These are phyloP conservation scores for Cydia splendana DNA, from an alignment of 1,140 invertebrate species.

Conservation along the genomic window DNA sequence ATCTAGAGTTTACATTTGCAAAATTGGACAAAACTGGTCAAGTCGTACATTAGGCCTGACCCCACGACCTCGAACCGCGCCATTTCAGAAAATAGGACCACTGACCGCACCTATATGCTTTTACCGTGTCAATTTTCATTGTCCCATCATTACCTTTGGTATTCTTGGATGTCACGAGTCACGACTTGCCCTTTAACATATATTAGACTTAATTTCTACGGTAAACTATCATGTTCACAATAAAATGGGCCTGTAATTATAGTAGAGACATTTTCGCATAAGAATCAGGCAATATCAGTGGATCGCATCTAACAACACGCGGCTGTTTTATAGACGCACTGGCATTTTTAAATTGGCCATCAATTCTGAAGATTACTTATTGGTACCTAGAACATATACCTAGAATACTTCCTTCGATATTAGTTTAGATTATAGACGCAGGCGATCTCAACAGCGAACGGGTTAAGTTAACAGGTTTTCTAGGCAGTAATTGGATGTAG, in stretches of 20 bases:
- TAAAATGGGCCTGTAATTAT: neutral
- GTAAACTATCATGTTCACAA: neutral
- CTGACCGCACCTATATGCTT: constrained; percentile 45
- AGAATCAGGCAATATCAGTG: neutral
- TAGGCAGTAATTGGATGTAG: constrained; percentile 6
- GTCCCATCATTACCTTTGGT: constrained; percentile 16
- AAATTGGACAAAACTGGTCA: neutral
- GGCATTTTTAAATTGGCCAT: constrained; percentile 10
- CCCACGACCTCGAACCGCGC: constrained; percentile 48
- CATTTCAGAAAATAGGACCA: constrained; percentile 48
- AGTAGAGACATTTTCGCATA: neutral
- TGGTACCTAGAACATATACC: neutral
- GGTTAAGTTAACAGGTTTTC: constrained; percentile 27
- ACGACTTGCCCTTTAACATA: neutral
- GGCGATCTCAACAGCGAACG: constrained; percentile 12
- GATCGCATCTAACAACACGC: neutral
- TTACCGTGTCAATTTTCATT: constrained; percentile 38
- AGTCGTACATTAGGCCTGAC: constrained; percentile 15
- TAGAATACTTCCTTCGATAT: constrained; percentile 3
- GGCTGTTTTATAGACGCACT: neutral
- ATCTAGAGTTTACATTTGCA: constrained; percentile 4
- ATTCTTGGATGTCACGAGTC: constrained; percentile 21
- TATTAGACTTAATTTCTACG: neutral
- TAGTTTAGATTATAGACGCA: constrained; percentile 21
- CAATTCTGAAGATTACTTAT: constrained; percentile 2